phyloP scores from a whole-genome alignment of 2,888 invertebrate species.

The Dryobota labecula region DNA sequence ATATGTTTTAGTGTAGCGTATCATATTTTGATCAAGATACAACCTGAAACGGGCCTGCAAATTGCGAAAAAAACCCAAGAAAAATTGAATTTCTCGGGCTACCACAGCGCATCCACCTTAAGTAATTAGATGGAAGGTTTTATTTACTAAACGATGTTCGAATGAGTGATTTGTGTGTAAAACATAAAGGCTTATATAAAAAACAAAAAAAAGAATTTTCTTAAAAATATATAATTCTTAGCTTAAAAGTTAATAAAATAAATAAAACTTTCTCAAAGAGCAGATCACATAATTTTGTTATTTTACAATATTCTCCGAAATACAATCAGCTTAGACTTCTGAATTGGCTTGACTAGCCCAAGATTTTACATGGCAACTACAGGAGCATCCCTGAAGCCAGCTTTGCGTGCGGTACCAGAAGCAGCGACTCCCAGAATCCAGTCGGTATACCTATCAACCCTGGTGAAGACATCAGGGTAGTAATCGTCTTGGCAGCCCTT shows the following conservation, averaged over 20 bases:
- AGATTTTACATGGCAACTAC: slow-evolving; percentile 28
- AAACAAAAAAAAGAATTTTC: neutral
- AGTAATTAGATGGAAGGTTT: neutral
- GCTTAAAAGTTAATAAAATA: slow-evolving; percentile 9
- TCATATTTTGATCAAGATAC: too few species aligned
- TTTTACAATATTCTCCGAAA: slow-evolving; percentile 3
- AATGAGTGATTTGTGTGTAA: neutral
- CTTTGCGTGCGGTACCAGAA: slow-evolving; percentile 41
- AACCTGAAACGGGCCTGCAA: too few species aligned
- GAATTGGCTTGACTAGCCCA: neutral
- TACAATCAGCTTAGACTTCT: neutral
- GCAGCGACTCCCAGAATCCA: slow-evolving; percentile 78
- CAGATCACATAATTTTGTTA: slow-evolving; percentile 41
- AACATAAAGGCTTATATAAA: neutral
- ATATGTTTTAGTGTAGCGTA: too few species aligned
- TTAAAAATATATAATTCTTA: slow-evolving; percentile 17
- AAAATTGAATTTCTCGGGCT: too few species aligned
- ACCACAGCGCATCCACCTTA: too few species aligned
- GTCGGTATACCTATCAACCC: slow-evolving; percentile 73
- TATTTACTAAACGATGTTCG: neutral
- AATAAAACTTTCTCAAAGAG: slow-evolving; percentile 3
- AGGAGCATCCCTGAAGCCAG: slow-evolving; percentile 49
- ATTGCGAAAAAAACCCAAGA: too few species aligned
- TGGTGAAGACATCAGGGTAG: slow-evolving; percentile 76
- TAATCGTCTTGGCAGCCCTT: slow-evolving; percentile 65